These are phyloP conservation scores for Argopecten irradians DNA, from an alignment of 1,140 invertebrate species.

Conservation along the genomic window DNA sequence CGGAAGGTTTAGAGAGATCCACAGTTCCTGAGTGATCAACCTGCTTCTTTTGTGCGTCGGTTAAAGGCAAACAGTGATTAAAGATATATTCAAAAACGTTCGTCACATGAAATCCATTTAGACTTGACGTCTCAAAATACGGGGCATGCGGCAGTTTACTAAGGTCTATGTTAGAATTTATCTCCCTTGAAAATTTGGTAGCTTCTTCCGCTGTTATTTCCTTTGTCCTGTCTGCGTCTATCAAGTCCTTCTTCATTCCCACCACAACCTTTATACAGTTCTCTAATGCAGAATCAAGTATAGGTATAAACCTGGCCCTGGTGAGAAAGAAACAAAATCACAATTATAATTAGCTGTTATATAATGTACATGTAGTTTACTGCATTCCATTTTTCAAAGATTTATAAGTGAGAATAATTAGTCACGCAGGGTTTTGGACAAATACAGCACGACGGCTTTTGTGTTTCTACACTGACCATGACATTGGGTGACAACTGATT, in stretches of 20 bases:
- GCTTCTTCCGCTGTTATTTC: constrained; percentile 69
- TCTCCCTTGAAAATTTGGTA: constrained; percentile 64
- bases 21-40: constrained; percentile 26
- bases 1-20: neutral
- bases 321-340: neutral
- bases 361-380: too few relatives aligned
- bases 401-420: too few relatives aligned
- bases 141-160: constrained; percentile 62
- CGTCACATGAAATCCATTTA: constrained; percentile 71
- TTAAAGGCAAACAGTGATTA: constrained; percentile 69
- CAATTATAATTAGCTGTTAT: too few relatives aligned
- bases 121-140: constrained; percentile 77
- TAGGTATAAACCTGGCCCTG: constrained; percentile 74
- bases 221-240: constrained; percentile 53
- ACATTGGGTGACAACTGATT: too few relatives aligned
- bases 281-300: constrained; percentile 71
- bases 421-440: too few relatives aligned
- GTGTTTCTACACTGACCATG: too few relatives aligned
- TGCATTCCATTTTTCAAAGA: too few relatives aligned
- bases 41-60: constrained; percentile 38
- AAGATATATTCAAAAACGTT: constrained; percentile 77
- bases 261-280: constrained; percentile 74
- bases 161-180: constrained; percentile 68
- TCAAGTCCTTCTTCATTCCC: constrained; percentile 75
- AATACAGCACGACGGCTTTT: too few relatives aligned